These are phyloP conservation scores for Pachliopta kotzebuea DNA, from an alignment of 2,888 invertebrate genomes.

Conservation along the genomic window DNA sequence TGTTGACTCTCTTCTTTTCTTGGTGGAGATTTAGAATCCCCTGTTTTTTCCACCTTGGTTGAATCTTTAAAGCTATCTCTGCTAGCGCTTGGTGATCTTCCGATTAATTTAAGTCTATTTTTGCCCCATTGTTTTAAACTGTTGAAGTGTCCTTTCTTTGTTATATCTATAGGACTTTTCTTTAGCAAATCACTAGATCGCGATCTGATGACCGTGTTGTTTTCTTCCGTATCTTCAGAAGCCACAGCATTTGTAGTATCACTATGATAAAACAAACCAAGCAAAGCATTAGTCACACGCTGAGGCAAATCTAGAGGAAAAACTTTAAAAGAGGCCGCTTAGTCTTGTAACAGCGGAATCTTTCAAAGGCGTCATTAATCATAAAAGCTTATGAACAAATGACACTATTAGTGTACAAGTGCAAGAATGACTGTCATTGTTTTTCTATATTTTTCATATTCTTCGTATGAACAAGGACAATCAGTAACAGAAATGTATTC, in stretches of 20 bases:
- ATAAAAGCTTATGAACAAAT: slow-evolving; percentile 74
- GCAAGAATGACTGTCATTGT: slow-evolving; percentile 69
- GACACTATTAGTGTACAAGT: slow-evolving; percentile 77
- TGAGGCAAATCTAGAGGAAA: slow-evolving; percentile 68
- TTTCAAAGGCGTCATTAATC: slow-evolving; percentile 66
- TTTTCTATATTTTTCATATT: slow-evolving; percentile 41
- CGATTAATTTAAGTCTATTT: slow-evolving; percentile 87
- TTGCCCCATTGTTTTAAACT: slow-evolving; percentile 92
- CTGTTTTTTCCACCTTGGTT: slow-evolving; percentile 60
- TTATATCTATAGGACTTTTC: slow-evolving; percentile 82
- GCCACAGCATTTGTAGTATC: slow-evolving; percentile 76
- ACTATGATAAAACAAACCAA: slow-evolving; percentile 80
- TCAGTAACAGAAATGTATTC: slow-evolving; percentile 71
- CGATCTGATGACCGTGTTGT: slow-evolving; percentile 82
- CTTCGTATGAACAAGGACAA: slow-evolving; percentile 62
- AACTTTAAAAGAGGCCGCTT: slow-evolving; percentile 63
- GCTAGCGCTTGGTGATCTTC: slow-evolving; percentile 81
- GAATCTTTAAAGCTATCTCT: slow-evolving; percentile 72
- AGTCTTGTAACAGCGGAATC: slow-evolving; percentile 69
- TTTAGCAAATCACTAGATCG: slow-evolving; percentile 89
- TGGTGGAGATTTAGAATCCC: slow-evolving; percentile 64
- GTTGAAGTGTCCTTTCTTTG: slow-evolving; percentile 86
- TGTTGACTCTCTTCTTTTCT: slow-evolving; percentile 81
- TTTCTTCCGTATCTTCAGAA: slow-evolving; percentile 76
- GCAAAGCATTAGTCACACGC: slow-evolving; percentile 82